Percentiles rank a stretch among this genome's conserved stretches.
Evolutionary conservation across 2,113 vertebrate genomes (phyloP).

Genomic region (Corapipo altera): DNA sequence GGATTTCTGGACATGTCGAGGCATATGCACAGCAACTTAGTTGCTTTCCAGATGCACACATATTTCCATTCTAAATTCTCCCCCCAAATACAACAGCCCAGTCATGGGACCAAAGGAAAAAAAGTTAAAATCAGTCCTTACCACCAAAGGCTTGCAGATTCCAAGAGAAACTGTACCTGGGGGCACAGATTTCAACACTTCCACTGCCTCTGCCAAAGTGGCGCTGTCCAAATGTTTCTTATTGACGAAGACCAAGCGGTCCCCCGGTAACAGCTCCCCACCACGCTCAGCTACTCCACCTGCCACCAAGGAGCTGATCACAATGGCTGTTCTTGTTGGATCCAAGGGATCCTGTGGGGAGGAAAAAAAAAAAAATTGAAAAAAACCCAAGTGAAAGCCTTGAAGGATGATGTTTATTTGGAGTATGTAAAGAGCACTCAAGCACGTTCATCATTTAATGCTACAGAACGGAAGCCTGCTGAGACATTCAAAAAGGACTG

Average conservation of each 20-base stretch:
- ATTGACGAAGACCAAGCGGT: constrained; percentile 93
- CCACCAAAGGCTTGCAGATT: constrained; percentile 89
- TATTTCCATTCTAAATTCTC: not conserved
- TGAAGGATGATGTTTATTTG: not conserved
- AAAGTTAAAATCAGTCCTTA: constrained; percentile 57
- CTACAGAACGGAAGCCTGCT: not conserved
- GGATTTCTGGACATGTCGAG: not conserved
- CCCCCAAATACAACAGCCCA: not conserved
- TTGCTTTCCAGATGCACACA: not conserved
- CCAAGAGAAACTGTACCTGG: constrained; percentile 84
- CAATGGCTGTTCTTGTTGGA: constrained; percentile 85
- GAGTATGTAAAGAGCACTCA: not conserved
- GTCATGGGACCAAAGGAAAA: not conserved
- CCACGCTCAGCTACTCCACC: constrained; percentile 83
- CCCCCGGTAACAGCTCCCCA: constrained; percentile 83
- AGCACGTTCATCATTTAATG: not conserved
- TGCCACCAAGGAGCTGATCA: constrained; percentile 90
- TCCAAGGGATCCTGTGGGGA: constrained; percentile 87
- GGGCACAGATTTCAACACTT: constrained; percentile 86
- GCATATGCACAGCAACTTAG: not conserved
- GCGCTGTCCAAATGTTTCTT: constrained; percentile 74
- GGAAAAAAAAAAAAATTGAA: not conserved
- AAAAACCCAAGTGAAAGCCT: not conserved
- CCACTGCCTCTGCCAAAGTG: constrained; percentile 84
- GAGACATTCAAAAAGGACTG: not conserved